Conservation (phyloP, 1,140 invertebrate genomes). For the Caenorhabditis remanei region DNA sequence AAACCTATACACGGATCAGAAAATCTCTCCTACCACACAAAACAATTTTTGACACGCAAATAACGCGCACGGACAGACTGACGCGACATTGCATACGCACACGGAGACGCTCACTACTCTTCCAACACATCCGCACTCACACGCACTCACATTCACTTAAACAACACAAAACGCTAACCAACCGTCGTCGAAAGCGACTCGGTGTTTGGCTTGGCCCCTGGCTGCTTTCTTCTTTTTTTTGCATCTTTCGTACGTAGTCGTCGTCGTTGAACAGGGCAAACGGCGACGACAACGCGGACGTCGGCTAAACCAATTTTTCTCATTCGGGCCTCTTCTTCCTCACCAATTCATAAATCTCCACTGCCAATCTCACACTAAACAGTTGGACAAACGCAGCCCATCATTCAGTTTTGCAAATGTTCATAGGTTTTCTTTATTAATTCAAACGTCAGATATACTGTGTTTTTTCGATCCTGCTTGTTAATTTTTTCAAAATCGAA, state of each 20-base stretch:
- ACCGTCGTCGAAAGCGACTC: conserved; percentile 51
- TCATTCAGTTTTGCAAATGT: not conserved
- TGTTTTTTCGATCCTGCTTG: too few relatives aligned
- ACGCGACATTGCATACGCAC: conserved; percentile 50
- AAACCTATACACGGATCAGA: conserved; percentile 16
- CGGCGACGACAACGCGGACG: conserved; percentile 42
- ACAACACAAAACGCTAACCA: conserved; percentile 56
- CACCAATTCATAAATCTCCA: conserved; percentile 41
- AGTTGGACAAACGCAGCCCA: not conserved
- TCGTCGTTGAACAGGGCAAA: conserved; percentile 49
- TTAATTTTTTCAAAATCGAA: too few relatives aligned
- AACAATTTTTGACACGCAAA: conserved; percentile 40
- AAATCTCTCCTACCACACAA: conserved; percentile 46
- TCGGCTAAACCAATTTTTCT: conserved; percentile 52
- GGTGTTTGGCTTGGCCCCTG: conserved; percentile 52
- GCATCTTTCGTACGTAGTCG: conserved; percentile 37
- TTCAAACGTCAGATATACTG: too few relatives aligned
- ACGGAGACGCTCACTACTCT: conserved; percentile 51
- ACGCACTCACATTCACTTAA: conserved; percentile 56
- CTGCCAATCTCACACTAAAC: conserved; percentile 21
- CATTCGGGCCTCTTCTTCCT: conserved; percentile 21
- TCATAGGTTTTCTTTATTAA: not conserved
- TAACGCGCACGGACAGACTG: conserved; percentile 43
- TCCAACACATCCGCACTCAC: conserved; percentile 55
- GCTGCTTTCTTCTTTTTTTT: conserved; percentile 53